These are phyloP conservation scores for Steinernema carpocapsae DNA, from an alignment of 2,888 invertebrate species.

Conservation along the genomic window DNA sequence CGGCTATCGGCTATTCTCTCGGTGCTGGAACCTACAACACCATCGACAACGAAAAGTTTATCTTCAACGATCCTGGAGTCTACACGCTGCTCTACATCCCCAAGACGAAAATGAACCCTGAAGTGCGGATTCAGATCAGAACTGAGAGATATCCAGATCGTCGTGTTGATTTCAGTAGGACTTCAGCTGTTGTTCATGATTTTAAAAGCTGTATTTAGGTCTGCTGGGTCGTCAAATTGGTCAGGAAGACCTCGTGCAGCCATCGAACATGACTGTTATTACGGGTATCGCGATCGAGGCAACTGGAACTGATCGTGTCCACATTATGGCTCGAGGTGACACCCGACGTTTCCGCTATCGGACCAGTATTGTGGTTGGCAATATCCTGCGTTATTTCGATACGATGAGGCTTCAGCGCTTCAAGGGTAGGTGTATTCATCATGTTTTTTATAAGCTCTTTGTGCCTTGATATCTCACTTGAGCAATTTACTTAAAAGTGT, in stretches of 20 bases:
- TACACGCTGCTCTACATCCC: conserved; percentile 78
- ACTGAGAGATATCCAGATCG: conserved; percentile 67
- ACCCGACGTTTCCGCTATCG: conserved; percentile 63
- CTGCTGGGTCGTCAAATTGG: conserved; percentile 62
- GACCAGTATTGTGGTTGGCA: conserved; percentile 66
- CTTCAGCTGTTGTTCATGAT: background rate
- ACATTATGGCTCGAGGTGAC: conserved; percentile 56
- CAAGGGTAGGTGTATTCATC: conserved; percentile 48
- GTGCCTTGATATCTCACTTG: too few relatives aligned
- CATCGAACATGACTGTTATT: conserved; percentile 65
- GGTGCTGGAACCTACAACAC: conserved; percentile 92
- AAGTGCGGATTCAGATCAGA: conserved; percentile 66
- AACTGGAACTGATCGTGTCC: conserved; percentile 63
- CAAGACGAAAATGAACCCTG: conserved; percentile 56
- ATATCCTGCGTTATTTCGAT: conserved; percentile 66
- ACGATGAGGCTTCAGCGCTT: conserved; percentile 66
- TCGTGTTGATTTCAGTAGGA: conserved; percentile 65
- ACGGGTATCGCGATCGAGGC: conserved; percentile 67
- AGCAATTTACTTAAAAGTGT: too few relatives aligned
- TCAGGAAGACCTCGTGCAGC: conserved; percentile 66
- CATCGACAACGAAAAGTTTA: conserved; percentile 87
- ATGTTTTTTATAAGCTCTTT: too few relatives aligned
- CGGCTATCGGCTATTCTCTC: conserved; percentile 76
- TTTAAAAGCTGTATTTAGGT: conserved; percentile 47
- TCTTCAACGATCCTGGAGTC: conserved; percentile 88